phyloP scores from a whole-genome alignment of 2,888 invertebrate species.

The Tiliacea citrago region DNA sequence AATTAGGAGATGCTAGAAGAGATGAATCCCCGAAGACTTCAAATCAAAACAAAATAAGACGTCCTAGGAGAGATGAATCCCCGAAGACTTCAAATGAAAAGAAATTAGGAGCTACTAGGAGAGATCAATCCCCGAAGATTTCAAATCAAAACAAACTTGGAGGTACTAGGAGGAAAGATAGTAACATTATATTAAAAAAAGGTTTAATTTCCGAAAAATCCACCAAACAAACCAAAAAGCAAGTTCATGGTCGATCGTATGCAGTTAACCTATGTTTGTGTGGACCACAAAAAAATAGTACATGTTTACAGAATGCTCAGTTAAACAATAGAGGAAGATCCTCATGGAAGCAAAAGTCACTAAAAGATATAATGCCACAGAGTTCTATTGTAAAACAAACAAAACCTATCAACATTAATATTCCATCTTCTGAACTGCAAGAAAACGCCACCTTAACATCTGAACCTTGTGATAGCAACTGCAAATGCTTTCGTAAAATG shows the following conservation, averaged over 20 bases:
- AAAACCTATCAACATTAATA: conserved; percentile 70
- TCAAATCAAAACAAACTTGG: conserved; percentile 1
- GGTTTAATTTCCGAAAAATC: conserved; percentile 57
- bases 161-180: conserved; percentile 41
- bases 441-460: conserved; percentile 54
- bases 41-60: background rate
- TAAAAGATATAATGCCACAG: conserved; percentile 62
- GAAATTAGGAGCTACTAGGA: background rate
- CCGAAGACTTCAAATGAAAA: background rate
- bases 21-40: background rate
- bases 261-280: conserved; percentile 84
- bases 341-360: conserved; percentile 60
- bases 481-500: conserved; percentile 81
- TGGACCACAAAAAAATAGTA: conserved; percentile 69
- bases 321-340: conserved; percentile 31
- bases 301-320: conserved; percentile 39
- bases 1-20: background rate
- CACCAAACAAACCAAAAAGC: conserved; percentile 66
- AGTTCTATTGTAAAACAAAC: conserved; percentile 68
- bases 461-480: conserved; percentile 70
- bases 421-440: conserved; percentile 55
- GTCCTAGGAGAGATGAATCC: no score
- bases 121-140: background rate
- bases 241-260: conserved; percentile 72
- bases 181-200: conserved; percentile 45